Conservation (phyloP, 2,113 vertebrate genomes). For the Alligator mississippiensis region DNA sequence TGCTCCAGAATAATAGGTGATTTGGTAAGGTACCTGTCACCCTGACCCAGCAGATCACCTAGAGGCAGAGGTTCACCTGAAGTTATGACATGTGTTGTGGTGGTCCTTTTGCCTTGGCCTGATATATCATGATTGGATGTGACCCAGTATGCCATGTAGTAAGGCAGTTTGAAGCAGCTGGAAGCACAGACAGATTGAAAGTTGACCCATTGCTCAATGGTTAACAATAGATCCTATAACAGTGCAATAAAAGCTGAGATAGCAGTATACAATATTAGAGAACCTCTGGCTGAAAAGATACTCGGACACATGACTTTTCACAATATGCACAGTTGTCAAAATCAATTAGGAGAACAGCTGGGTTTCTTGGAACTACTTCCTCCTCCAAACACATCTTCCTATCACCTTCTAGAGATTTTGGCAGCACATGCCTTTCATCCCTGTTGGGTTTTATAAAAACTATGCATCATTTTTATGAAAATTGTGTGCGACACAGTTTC, state of each 20-base stretch:
- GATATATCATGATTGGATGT: neutral
- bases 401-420: neutral
- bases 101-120: too few species aligned
- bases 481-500: too few species aligned
- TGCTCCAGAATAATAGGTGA: rapidly evolving
- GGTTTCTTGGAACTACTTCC: neutral
- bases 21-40: neutral
- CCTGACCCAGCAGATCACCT: neutral
- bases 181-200: neutral
- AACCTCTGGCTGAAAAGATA: neutral
- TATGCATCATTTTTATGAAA: neutral
- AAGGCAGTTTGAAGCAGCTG: neutral
- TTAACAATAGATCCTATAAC: neutral
- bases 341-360: neutral
- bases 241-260: neutral
- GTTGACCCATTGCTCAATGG: neutral
- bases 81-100: too few species aligned
- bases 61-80: too few species aligned
- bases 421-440: neutral
- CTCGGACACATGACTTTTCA: neutral
- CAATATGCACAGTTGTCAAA: neutral
- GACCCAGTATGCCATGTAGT: neutral
- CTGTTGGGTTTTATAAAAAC: neutral
- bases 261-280: neutral
- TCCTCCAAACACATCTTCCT: neutral